Evolutionary conservation across 2,888 invertebrate species (phyloP), one percentile per base, ranked within the genome.

Genomic region (Xestia ashworthii): DNA sequence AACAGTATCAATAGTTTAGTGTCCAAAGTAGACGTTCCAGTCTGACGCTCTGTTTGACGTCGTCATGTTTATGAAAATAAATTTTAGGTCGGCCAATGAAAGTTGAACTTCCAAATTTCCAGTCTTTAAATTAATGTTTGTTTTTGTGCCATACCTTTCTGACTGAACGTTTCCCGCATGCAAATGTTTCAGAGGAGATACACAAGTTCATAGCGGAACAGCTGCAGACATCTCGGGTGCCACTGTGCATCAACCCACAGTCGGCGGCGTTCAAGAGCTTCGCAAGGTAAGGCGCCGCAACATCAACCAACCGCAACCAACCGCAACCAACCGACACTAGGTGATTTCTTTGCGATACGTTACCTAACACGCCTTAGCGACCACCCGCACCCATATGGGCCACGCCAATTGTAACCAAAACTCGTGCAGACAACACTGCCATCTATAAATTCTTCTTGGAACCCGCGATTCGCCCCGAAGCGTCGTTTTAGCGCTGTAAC

Each of bases 251-350:
- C 97, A 99, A 99, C 97, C 99, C 99, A 92, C 99, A 99, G 97
- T 99, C 99, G 94, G 99, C 99, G 95, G 99, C 99, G 96, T 99
- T 99, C 98, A 99, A 99, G 98, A 99, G 99, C 98, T 99, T 99
- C 98, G 99, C 99, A 97, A 99, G 99, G 99, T 99, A 98, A 98
- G 98, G 96, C 93, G 95, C 93, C 90, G 93, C 93, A 90, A 90
- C 89, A 90, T 89, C 94, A 92, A 92, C 92, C 93, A 91, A 93
- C 92, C 91, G 93, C 92, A 92, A 93, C 93, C 95, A 93, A 95
- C 94, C 95, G 95, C 93, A 93, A 94, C 93, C 95, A 94, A 95
- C 94, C 95, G 95, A 95, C 95, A 95, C 96, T 96, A 96, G 96
- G 96, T 96, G 96, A 96, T 96, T 96, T 95, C 94, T 96, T 96